phyloP scores from a whole-genome alignment of 2,888 invertebrate genomes.

The Drosophila multiciliata region DNA sequence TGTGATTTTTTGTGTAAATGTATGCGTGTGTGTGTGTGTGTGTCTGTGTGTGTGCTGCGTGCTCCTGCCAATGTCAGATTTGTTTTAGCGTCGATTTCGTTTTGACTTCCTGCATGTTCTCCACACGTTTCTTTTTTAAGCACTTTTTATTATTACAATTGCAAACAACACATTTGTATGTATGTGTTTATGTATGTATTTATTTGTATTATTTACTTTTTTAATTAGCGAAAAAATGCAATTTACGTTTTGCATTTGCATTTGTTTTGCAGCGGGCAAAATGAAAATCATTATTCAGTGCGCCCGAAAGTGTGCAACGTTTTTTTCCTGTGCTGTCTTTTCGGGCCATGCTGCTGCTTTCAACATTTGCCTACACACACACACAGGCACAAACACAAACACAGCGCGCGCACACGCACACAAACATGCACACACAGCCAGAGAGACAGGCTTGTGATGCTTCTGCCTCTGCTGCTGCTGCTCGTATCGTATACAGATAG shows the following conservation, averaged over 20 bases:
- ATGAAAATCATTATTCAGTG: conserved; percentile 78
- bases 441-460: conserved; percentile 17
- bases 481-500: conserved; percentile 8
- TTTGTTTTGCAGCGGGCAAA: conserved; percentile 51
- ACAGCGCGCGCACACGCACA: conserved; percentile 26
- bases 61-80: conserved; percentile 68
- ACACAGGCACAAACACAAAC: conserved; percentile 18
- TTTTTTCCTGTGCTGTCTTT: conserved; percentile 66
- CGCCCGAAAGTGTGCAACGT: conserved; percentile 70
- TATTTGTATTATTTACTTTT: neutral
- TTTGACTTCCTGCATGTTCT: conserved; percentile 53
- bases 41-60: conserved; percentile 53
- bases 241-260: conserved; percentile 54
- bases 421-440: neutral
- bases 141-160: conserved; percentile 56
- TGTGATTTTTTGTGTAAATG: conserved; percentile 28
- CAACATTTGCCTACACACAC: conserved; percentile 65
- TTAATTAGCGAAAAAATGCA: conserved; percentile 30
- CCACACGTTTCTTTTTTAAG: conserved; percentile 28
- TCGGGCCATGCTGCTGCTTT: conserved; percentile 79
- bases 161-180: conserved; percentile 13
- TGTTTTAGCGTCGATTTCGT: conserved; percentile 46
- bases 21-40: conserved; percentile 11
- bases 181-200: conserved; percentile 13
- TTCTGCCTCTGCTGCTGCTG: conserved; percentile 10